These are phyloP conservation scores for Drosophila oshimai DNA, from an alignment of 1,140 invertebrate species.

Conservation along the genomic window DNA sequence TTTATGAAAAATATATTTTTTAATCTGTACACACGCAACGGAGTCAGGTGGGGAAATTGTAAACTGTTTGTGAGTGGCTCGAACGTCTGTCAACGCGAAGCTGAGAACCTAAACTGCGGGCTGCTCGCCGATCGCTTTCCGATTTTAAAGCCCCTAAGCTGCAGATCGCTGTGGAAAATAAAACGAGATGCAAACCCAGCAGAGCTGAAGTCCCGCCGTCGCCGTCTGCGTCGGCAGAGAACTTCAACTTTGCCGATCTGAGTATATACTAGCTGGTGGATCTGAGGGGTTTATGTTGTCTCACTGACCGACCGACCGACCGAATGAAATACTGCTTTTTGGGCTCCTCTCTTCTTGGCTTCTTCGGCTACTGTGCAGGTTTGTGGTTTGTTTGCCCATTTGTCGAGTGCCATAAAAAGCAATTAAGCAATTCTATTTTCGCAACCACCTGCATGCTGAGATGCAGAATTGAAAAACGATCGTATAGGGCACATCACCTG, in stretches of 20 bases:
- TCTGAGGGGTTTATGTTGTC: constrained; percentile 5
- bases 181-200: constrained; percentile 36
- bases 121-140: constrained; percentile 16
- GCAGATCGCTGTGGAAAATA: constrained; percentile 10
- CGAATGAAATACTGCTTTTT: too few species aligned
- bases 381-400: constrained; percentile 40
- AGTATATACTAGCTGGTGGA: not conserved
- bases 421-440: constrained; percentile 59
- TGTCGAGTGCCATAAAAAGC: constrained; percentile 34
- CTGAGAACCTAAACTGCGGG: constrained; percentile 65
- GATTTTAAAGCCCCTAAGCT: constrained; percentile 61
- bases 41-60: not conserved
- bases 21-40: not conserved
- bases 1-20: not conserved
- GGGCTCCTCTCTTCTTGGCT: not conserved
- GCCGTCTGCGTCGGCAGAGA: constrained; percentile 16
- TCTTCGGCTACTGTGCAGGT: constrained; percentile 18
- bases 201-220: constrained; percentile 9
- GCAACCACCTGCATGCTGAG: constrained; percentile 39
- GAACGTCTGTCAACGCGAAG: constrained; percentile 51
- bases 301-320: constrained; percentile 32
- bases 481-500: not conserved
- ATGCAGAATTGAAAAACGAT: constrained; percentile 8
- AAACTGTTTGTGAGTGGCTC: constrained; percentile 1
- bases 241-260: constrained; percentile 22